phyloP scores from a whole-genome alignment of 2,797 vertebrate genomes.

The Morus bassanus region DNA sequence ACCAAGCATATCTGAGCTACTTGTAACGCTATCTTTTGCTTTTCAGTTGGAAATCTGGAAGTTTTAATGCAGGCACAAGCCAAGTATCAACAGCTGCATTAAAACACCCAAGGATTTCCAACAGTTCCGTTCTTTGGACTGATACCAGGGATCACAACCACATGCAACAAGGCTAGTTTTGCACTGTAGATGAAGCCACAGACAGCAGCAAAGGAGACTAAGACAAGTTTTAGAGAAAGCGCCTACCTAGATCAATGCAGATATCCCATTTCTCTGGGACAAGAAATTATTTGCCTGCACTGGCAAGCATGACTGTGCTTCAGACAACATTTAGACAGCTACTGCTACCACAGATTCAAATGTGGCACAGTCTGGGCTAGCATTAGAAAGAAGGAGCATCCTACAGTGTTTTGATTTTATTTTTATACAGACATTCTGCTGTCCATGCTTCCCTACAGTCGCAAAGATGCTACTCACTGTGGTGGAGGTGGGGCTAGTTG shows the following conservation, averaged over 20 bases:
- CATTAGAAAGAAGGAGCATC: neutral
- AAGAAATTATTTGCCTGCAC: neutral
- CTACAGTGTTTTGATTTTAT: conserved; percentile 34
- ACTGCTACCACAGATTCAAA: neutral
- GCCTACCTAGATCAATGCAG: neutral
- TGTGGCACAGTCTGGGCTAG: neutral
- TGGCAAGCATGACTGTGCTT: neutral
- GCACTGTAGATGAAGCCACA: conserved; percentile 56
- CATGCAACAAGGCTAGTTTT: conserved; percentile 62
- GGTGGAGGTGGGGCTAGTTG: conserved; percentile 75
- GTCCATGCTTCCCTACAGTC: conserved; percentile 26
- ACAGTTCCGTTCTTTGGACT: neutral
- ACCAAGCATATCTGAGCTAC: neutral
- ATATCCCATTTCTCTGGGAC: neutral
- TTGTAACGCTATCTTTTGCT: neutral
- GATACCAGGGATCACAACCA: conserved; percentile 45
- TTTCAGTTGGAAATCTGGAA: conserved; percentile 24
- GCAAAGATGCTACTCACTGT: conserved; percentile 72
- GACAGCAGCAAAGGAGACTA: conserved; percentile 47
- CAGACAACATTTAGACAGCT: neutral
- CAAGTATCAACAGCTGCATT: conserved; percentile 10
- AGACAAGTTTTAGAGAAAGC: neutral
- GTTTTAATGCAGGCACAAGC: conserved; percentile 20
- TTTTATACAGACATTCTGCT: conserved; percentile 39
- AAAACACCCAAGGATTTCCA: neutral